Percentiles rank a stretch among this genome's conserved stretches.
phyloP scores from a whole-genome alignment of 2,888 invertebrate genomes.

The Dryomyza anilis region DNA sequence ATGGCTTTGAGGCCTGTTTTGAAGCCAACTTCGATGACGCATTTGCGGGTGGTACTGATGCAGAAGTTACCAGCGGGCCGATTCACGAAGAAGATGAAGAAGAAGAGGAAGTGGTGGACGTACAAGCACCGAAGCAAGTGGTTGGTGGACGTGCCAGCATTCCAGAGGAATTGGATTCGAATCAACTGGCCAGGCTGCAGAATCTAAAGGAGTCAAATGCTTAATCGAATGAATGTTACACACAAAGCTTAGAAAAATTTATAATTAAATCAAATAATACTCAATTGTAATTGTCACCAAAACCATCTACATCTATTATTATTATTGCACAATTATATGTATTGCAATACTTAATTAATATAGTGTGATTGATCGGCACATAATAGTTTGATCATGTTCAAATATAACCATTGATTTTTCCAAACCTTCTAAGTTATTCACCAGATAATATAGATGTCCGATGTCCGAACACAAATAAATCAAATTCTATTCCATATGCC shows the following conservation, averaged over 20 bases:
- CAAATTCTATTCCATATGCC: too few relatives aligned
- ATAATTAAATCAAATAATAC: background rate
- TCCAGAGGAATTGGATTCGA: conserved; percentile 87
- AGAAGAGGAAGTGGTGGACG: conserved; percentile 48
- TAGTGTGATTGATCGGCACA: too few relatives aligned
- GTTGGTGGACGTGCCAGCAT: conserved; percentile 82
- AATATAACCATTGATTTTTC: too few relatives aligned
- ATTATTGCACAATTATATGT: too few relatives aligned
- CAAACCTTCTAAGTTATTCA: too few relatives aligned
- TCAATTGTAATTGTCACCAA: too few relatives aligned
- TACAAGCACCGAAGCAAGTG: conserved; percentile 68
- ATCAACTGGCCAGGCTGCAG: conserved; percentile 85
- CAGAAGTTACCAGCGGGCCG: conserved; percentile 13
- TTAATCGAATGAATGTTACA: conserved; percentile 61
- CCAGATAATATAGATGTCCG: too few relatives aligned
- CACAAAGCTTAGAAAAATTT: background rate
- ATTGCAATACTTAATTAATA: too few relatives aligned
- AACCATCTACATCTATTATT: too few relatives aligned
- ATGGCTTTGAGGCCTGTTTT: conserved; percentile 47
- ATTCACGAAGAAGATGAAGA: conserved; percentile 37
- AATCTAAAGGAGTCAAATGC: conserved; percentile 91
- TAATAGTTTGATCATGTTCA: too few relatives aligned
- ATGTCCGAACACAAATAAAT: too few relatives aligned
- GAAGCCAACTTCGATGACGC: conserved; percentile 62
- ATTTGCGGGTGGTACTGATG: conserved; percentile 52